Conservation (phyloP, 2,797 vertebrate genomes). For the Iguana delicatissima region DNA sequence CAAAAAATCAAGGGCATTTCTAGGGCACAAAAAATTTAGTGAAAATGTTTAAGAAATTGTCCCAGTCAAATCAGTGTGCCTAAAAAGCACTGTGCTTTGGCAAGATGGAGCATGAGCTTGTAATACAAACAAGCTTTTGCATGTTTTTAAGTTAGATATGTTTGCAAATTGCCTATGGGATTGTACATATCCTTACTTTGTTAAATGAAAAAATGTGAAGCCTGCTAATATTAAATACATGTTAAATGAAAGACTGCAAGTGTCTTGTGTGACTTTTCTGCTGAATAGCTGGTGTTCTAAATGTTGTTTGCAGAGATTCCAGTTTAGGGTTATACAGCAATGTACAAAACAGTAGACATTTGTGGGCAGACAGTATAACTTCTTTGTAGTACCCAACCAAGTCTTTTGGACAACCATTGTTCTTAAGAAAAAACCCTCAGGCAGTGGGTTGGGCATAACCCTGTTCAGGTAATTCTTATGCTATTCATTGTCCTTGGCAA, state of each 20-base stretch:
- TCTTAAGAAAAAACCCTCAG: not conserved
- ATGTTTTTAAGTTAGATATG: not conserved
- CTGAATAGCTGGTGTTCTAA: not conserved
- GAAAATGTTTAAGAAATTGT: not conserved
- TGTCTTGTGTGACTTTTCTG: not conserved
- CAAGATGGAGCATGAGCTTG: not conserved
- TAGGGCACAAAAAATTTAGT: not conserved
- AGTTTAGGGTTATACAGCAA: not conserved
- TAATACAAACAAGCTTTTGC: not conserved
- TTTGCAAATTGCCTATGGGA: not conserved
- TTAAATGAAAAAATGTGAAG: constrained; percentile 1
- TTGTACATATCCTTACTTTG: not conserved
- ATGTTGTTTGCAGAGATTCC: not conserved
- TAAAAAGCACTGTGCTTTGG: not conserved
- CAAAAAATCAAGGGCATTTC: not conserved
- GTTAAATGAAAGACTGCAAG: not conserved
- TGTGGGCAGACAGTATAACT: not conserved
- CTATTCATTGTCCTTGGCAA: not conserved
- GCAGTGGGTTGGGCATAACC: not conserved
- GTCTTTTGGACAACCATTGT: not conserved
- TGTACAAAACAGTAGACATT: not conserved
- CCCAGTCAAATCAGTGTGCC: not conserved
- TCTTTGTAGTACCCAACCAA: not conserved
- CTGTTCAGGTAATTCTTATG: not conserved
- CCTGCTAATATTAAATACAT: not conserved